These are phyloP conservation scores for Typhlichthys eigenmanni DNA, from an alignment of 2,797 vertebrate species.

Conservation along the genomic window DNA sequence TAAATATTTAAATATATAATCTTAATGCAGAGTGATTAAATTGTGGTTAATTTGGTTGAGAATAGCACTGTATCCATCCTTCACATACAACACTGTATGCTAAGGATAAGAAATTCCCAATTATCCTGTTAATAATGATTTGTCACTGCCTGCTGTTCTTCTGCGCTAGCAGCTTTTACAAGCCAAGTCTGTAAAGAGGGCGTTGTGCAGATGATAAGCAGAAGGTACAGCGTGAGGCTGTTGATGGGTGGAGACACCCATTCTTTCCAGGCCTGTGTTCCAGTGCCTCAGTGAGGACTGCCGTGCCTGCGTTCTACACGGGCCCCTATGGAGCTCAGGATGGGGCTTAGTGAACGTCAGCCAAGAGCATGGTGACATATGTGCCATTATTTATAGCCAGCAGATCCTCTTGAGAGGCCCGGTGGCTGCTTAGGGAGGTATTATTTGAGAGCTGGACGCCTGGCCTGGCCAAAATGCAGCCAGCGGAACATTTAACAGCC, in stretches of 20 bases:
- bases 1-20: too few relatives aligned
- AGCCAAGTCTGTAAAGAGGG: too few relatives aligned
- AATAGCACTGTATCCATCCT: too few relatives aligned
- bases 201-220: too few relatives aligned
- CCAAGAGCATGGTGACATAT: constrained; percentile 62
- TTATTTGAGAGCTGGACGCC: constrained; percentile 62
- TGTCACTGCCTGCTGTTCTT: too few relatives aligned
- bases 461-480: constrained; percentile 38
- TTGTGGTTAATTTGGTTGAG: too few relatives aligned
- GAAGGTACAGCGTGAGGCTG: background rate
- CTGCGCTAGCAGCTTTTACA: too few relatives aligned
- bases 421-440: constrained; percentile 60
- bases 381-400: constrained; percentile 73
- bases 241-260: too few relatives aligned
- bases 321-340: constrained; percentile 40
- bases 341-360: constrained; percentile 58
- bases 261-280: constrained; percentile 4
- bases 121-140: too few relatives aligned
- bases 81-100: too few relatives aligned
- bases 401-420: constrained; percentile 61
- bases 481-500: constrained; percentile 20
- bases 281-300: background rate
- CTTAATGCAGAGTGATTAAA: too few relatives aligned
- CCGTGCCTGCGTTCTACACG: constrained; percentile 8
- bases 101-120: too few relatives aligned